Conservation (phyloP, 2,113 vertebrate genomes). For the Carassius carassius region DNA sequence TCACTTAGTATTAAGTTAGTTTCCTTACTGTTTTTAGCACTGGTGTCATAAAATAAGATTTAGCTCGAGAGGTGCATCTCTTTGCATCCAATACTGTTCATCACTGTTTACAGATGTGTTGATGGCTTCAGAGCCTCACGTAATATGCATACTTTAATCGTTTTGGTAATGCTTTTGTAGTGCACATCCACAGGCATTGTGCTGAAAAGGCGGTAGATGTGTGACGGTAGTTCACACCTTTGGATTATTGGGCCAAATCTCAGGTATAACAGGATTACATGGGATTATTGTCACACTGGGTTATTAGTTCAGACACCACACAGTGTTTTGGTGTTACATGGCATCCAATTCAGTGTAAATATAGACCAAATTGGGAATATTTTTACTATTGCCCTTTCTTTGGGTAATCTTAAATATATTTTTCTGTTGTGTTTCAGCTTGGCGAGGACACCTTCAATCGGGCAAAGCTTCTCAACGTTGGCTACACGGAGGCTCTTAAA, state of each 20-base stretch:
- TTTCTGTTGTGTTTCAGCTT: slow-evolving; percentile 72
- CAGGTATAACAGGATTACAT: slow-evolving; percentile 69
- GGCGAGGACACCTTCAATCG: slow-evolving; percentile 97
- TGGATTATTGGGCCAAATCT: slow-evolving; percentile 69
- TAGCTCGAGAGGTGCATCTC: neutral
- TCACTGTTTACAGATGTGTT: neutral
- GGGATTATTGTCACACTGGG: slow-evolving; percentile 68
- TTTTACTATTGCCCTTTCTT: neutral
- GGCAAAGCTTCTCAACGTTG: slow-evolving; percentile 94
- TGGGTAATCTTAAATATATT: neutral
- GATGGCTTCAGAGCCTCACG: neutral
- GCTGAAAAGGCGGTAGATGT: slow-evolving; percentile 59
- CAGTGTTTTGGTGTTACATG: slow-evolving; percentile 18
- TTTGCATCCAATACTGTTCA: neutral
- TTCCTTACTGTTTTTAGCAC: neutral
- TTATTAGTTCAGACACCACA: slow-evolving; percentile 52
- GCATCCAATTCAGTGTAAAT: slow-evolving; percentile 4
- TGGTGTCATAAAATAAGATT: neutral
- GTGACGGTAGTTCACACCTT: slow-evolving; percentile 64
- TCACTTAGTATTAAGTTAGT: neutral
- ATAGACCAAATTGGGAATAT: slow-evolving; percentile 7
- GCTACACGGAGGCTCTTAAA: slow-evolving; percentile 91
- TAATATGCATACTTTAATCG: slow-evolving; percentile 15
- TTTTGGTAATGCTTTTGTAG: slow-evolving; percentile 11
- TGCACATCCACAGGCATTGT: neutral